These are phyloP conservation scores for Schmidtea mediterranea DNA, from an alignment of 1,140 invertebrate species.

Conservation along the genomic window DNA sequence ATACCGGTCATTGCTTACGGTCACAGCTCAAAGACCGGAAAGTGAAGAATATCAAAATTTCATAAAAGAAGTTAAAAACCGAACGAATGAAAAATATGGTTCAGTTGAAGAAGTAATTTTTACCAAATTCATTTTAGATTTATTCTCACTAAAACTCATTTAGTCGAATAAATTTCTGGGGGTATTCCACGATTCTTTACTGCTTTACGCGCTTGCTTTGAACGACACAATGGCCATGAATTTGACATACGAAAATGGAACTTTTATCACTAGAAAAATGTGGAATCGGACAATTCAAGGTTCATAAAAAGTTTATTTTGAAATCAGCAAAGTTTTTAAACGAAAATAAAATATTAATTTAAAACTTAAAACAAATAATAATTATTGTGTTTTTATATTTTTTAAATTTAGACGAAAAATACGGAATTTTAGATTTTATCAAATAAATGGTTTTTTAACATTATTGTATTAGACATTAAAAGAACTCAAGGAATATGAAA, in stretches of 20 bases:
- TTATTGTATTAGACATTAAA: no score
- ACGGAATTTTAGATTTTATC: no score
- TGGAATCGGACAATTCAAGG: conserved; percentile 13
- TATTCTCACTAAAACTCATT: no score
- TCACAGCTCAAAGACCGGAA: conserved; percentile 55
- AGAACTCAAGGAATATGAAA: no score
- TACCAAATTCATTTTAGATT: no score
- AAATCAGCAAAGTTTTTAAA: no score
- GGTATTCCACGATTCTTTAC: conserved; percentile 65
- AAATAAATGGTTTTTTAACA: no score
- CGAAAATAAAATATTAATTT: no score
- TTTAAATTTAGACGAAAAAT: no score
- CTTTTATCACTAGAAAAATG: conserved; percentile 45
- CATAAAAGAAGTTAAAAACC: conserved; percentile 45
- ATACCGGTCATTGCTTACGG: conserved; percentile 59
- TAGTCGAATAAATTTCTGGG: conserved; percentile 38
- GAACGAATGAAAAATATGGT: conserved; percentile 44
- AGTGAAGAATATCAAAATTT: conserved; percentile 31
- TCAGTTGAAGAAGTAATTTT: no score
- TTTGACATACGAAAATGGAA: conserved; percentile 45
- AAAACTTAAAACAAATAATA: no score
- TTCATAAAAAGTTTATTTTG: conserved; percentile 2
- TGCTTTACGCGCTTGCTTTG: conserved; percentile 54
- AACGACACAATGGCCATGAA: conserved; percentile 57
- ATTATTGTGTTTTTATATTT: no score